These are phyloP conservation scores for Rhodeus uyekii DNA, from an alignment of 2,797 vertebrate species.

Conservation along the genomic window DNA sequence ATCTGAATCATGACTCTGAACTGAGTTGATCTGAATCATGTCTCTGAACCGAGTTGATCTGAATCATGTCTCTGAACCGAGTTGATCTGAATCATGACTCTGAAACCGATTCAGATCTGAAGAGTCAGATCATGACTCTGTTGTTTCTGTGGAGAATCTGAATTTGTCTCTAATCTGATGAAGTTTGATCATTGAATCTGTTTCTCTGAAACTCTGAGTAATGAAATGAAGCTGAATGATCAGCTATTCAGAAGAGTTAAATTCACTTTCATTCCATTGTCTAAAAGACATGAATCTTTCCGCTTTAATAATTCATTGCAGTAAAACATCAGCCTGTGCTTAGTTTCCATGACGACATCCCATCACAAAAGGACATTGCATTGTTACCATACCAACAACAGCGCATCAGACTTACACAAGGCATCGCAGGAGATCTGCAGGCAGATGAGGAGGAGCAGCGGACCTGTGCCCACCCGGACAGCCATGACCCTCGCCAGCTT, in stretches of 20 bases:
- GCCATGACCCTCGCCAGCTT: conserved; percentile 67
- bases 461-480: conserved; percentile 58
- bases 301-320: background rate
- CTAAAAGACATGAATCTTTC: background rate
- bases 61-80: too few species aligned
- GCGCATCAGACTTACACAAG: conserved; percentile 65
- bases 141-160: too few species aligned
- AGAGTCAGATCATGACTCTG: too few species aligned
- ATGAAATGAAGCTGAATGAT: too few species aligned
- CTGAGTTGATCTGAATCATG: too few species aligned
- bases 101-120: too few species aligned
- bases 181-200: too few species aligned
- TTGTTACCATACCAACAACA: conserved; percentile 33
- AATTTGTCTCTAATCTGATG: too few species aligned
- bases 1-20: too few species aligned
- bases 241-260: background rate
- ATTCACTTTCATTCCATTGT: background rate
- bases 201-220: too few species aligned
- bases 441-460: conserved; percentile 61
- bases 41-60: too few species aligned
- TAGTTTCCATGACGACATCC: conserved; percentile 34
- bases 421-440: conserved; percentile 65
- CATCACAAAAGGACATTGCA: conserved; percentile 1
- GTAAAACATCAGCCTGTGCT: conserved; percentile 22
- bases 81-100: too few species aligned